Percentiles rank a stretch among this genome's conserved stretches.
Conservation (phyloP, 1,140 invertebrate genomes). For the Carcinoscorpius rotundicauda region DNA sequence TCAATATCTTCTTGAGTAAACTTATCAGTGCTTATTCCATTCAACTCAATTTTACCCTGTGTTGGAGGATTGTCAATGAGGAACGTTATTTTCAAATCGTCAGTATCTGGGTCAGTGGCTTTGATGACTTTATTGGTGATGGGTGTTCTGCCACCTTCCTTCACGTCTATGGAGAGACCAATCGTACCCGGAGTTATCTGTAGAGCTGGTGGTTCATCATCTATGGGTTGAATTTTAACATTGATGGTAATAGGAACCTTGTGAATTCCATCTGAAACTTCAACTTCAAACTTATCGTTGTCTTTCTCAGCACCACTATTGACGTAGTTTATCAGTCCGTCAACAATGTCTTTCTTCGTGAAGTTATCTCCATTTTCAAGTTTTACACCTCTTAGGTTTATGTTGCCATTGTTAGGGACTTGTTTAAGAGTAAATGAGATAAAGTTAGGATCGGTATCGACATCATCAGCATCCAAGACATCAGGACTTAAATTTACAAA, state of each 20-base stretch:
- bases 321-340: slow-evolving; percentile 30
- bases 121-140: slow-evolving; percentile 28
- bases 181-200: slow-evolving; percentile 24
- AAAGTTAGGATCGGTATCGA: slow-evolving; percentile 28
- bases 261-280: slow-evolving; percentile 36
- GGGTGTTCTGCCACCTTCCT: slow-evolving; percentile 28
- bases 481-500: slow-evolving; percentile 27
- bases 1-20: slow-evolving; percentile 33
- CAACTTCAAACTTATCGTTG: slow-evolving; percentile 29
- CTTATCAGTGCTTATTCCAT: slow-evolving; percentile 24
- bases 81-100: slow-evolving; percentile 29
- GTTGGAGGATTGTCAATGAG: slow-evolving; percentile 27
- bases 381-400: slow-evolving; percentile 28
- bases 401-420: slow-evolving; percentile 29
- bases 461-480: slow-evolving; percentile 32
- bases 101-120: slow-evolving; percentile 30
- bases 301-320: slow-evolving; percentile 29
- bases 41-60: slow-evolving; percentile 28
- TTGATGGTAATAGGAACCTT: slow-evolving; percentile 30
- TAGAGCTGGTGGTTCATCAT: slow-evolving; percentile 31
- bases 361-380: slow-evolving; percentile 30
- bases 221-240: slow-evolving; percentile 30
- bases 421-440: slow-evolving; percentile 30
- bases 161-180: slow-evolving; percentile 25
- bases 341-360: slow-evolving; percentile 27